Percentiles rank a stretch among this genome's conserved stretches.
Conservation (phyloP, 37 sponge, comb jelly and placozoan genomes). For the Diacarnus erythraeanus region DNA sequence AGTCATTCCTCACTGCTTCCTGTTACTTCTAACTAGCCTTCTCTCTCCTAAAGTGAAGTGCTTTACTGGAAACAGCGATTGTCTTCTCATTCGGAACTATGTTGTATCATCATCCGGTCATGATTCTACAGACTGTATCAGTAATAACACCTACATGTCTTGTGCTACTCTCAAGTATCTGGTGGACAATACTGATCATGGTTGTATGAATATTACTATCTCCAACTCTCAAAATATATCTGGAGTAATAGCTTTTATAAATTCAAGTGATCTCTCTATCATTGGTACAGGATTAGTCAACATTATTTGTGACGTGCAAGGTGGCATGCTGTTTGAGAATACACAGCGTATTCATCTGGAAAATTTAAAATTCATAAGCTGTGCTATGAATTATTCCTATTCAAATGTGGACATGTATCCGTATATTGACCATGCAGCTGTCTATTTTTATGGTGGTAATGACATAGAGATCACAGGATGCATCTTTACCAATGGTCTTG, state of each 20-base stretch:
- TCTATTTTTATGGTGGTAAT: background rate
- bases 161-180: slow-evolving; percentile 1
- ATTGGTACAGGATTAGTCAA: background rate
- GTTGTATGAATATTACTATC: background rate
- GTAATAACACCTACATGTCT: background rate
- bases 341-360: background rate
- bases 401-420: background rate
- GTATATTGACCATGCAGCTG: background rate
- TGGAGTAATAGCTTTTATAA: background rate
- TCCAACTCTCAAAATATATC: background rate
- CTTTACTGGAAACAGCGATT: too few relatives aligned
- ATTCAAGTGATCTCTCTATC: background rate
- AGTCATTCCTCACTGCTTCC: too few relatives aligned
- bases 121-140: background rate
- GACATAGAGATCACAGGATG: background rate
- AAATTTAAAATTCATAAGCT: background rate
- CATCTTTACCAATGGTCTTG: background rate
- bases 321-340: background rate
- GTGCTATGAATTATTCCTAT: background rate
- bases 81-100: background rate
- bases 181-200: background rate
- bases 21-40: too few relatives aligned
- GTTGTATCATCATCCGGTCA: background rate
- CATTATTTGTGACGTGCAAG: background rate
- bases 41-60: too few relatives aligned